Percentiles rank a stretch among this genome's conserved stretches.
Evolutionary conservation across 2,113 vertebrate genomes (phyloP).

Genomic region (Apodemus speciosus): DNA sequence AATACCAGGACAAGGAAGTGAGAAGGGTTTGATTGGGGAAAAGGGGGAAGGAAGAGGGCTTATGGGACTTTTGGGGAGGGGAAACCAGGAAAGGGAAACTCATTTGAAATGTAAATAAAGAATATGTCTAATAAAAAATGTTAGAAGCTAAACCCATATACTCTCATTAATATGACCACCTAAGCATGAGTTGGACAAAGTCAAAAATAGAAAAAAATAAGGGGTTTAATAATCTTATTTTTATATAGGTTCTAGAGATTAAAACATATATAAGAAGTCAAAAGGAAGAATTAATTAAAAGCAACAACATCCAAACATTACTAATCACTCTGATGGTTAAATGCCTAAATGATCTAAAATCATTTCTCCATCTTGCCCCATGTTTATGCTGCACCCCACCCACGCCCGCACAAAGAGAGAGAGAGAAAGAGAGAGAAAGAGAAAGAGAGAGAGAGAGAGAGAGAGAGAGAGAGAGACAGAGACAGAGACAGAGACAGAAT

Average conservation of each 20-base stretch:
- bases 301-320: neutral
- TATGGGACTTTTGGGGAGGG: too few relatives aligned
- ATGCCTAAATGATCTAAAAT: neutral
- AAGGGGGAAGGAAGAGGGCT: too few relatives aligned
- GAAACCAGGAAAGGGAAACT: too few relatives aligned
- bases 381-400: neutral
- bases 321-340: neutral
- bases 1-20: too few relatives aligned
- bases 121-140: too few relatives aligned
- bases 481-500: neutral
- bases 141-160: too few relatives aligned
- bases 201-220: too few relatives aligned
- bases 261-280: neutral
- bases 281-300: slow-evolving; percentile 31
- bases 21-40: too few relatives aligned
- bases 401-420: neutral
- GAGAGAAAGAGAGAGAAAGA: neutral
- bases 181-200: too few relatives aligned
- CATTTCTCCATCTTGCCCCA: neutral
- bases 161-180: too few relatives aligned
- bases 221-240: neutral
- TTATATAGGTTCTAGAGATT: neutral
- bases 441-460: neutral
- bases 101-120: too few relatives aligned
- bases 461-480: neutral